phyloP scores from a whole-genome alignment of 2,113 vertebrate species.

The Blennius ocellaris region DNA sequence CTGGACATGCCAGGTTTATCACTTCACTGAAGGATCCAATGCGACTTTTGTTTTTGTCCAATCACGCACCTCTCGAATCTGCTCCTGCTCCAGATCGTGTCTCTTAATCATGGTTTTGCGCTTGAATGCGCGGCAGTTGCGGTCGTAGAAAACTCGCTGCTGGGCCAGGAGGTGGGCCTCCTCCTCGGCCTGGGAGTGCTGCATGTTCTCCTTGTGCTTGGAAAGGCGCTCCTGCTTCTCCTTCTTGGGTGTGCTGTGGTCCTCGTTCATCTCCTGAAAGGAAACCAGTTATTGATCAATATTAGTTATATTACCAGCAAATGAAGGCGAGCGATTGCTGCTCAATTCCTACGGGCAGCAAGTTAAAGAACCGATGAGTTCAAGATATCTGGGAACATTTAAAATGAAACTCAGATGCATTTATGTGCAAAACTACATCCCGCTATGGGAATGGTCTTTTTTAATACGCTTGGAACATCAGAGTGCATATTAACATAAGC shows the following conservation, averaged over 20 bases:
- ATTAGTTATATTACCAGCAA: background rate
- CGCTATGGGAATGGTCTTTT: too few relatives aligned
- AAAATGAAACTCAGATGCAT: too few relatives aligned
- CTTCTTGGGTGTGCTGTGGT: conserved; percentile 98
- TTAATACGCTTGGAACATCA: too few relatives aligned
- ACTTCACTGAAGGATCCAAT: too few relatives aligned
- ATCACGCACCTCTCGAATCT: conserved; percentile 91
- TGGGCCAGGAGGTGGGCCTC: conserved; percentile 95
- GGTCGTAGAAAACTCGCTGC: conserved; percentile 96
- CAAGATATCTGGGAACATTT: too few relatives aligned
- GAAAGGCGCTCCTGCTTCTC: conserved; percentile 98
- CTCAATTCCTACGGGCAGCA: background rate
- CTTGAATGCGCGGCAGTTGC: conserved; percentile 95
- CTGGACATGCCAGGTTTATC: too few relatives aligned
- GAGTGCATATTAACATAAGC: too few relatives aligned
- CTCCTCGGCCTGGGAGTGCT: conserved; percentile 98
- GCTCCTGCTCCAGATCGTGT: conserved; percentile 96
- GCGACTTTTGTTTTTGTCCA: background rate
- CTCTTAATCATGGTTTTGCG: conserved; percentile 93
- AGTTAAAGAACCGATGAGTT: background rate
- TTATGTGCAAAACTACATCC: too few relatives aligned
- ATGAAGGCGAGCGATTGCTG: background rate
- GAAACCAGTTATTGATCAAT: background rate
- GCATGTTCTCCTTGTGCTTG: conserved; percentile 99
- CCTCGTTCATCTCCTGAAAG: conserved; percentile 96